Evolutionary conservation across 2,113 vertebrate genomes (phyloP).

Genomic region (Sapayoa aenigma): DNA sequence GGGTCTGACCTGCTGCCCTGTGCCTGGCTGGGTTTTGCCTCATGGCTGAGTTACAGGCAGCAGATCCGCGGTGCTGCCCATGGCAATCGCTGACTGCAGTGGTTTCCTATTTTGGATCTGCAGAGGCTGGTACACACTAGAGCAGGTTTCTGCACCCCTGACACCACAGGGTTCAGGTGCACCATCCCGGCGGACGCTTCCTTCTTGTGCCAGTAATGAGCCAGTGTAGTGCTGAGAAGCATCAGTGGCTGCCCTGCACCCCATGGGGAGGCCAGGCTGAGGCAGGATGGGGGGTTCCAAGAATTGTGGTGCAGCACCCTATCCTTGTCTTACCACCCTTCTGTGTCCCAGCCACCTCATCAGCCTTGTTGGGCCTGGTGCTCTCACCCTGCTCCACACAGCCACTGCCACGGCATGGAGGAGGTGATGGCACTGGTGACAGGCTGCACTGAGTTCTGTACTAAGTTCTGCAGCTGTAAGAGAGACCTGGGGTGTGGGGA

Average conservation of each 20-base stretch:
- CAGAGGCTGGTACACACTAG: not conserved
- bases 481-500: not conserved
- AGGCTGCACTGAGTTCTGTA: not conserved
- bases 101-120: constrained; percentile 37
- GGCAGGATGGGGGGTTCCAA: fast-evolving
- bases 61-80: not conserved
- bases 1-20: not conserved
- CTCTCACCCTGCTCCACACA: not conserved
- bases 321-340: not conserved
- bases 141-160: not conserved
- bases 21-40: fast-evolving
- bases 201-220: not conserved
- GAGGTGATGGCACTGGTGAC: not conserved
- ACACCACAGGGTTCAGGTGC: not conserved
- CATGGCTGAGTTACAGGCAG: fast-evolving
- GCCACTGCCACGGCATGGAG: fast-evolving
- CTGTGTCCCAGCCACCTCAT: not conserved
- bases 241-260: fast-evolving
- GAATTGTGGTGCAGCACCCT: not conserved
- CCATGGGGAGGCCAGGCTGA: not conserved
- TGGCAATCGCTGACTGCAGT: not conserved
- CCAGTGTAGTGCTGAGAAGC: not conserved
- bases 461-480: not conserved
- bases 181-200: not conserved
- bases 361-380: fast-evolving